Evolutionary conservation across 2,888 invertebrate genomes (phyloP).

Genomic region (Lithophane leautieri): DNA sequence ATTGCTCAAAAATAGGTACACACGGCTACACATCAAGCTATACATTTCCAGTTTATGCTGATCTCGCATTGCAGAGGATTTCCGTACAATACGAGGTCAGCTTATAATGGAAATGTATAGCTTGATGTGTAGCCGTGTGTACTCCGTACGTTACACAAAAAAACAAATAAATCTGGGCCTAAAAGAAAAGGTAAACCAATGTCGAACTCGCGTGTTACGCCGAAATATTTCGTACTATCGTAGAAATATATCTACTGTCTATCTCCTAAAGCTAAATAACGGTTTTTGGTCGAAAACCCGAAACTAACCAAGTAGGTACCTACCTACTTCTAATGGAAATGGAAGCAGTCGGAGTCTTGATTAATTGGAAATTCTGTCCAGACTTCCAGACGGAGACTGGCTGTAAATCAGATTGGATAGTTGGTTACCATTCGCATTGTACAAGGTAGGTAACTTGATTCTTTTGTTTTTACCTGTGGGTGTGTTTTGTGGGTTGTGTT

Average conservation of each 20-base stretch:
- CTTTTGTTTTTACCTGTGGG: background rate
- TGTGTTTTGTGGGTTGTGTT: background rate
- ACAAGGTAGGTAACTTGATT: background rate
- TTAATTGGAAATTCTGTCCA: slow-evolving; percentile 30
- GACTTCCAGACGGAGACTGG: background rate
- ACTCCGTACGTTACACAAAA: background rate
- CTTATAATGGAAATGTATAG: too few species aligned
- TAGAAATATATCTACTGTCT: background rate
- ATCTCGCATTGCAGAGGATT: too few species aligned
- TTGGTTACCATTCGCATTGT: background rate
- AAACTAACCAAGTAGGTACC: background rate
- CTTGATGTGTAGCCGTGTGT: too few species aligned
- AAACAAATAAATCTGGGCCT: background rate
- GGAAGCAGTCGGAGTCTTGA: slow-evolving; percentile 26
- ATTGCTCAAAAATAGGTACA: slow-evolving; percentile 14
- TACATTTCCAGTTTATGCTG: too few species aligned
- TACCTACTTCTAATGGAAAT: slow-evolving; percentile 34
- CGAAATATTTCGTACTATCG: background rate
- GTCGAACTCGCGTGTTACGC: background rate
- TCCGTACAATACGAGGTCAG: too few species aligned
- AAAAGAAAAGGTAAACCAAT: background rate
- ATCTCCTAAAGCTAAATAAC: slow-evolving; percentile 8
- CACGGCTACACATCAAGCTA: too few species aligned
- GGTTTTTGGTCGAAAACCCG: background rate
- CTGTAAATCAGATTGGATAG: slow-evolving; percentile 15